A percentile compares a stretch with the other conserved stretches of the same genome.
Evolutionary conservation across 1,140 invertebrate species (phyloP).

Genomic region (Homarus americanus): DNA sequence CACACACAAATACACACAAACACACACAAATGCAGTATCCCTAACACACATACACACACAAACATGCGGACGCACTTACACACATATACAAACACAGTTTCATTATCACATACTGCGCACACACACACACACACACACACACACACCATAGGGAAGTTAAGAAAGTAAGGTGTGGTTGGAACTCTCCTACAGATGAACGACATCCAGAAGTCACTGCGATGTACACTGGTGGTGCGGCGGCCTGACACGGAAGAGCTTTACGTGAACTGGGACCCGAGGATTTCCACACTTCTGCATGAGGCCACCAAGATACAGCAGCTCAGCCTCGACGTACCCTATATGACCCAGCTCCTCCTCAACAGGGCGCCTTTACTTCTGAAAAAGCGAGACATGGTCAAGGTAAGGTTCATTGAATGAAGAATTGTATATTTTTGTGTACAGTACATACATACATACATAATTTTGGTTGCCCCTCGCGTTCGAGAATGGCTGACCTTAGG

Average conservation of each 20-base stretch:
- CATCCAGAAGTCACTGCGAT: slow-evolving; percentile 68
- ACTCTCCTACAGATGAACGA: slow-evolving; percentile 66
- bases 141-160: too few species aligned
- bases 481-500: too few species aligned
- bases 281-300: slow-evolving; percentile 70
- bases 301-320: slow-evolving; percentile 73
- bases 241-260: slow-evolving; percentile 73
- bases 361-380: slow-evolving; percentile 69
- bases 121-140: too few species aligned
- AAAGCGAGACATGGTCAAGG: slow-evolving; percentile 70
- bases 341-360: slow-evolving; percentile 68
- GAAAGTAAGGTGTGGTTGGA: too few species aligned
- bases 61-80: too few species aligned
- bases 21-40: too few species aligned
- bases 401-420: slow-evolving; percentile 11
- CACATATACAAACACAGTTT: too few species aligned
- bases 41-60: too few species aligned
- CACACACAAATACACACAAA: too few species aligned
- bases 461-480: too few species aligned
- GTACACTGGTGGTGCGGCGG: slow-evolving; percentile 70
- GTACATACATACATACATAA: too few species aligned
- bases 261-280: slow-evolving; percentile 74
- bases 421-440: neutral
- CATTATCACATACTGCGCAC: too few species aligned
- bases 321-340: slow-evolving; percentile 72